These are phyloP conservation scores for Acomys russatus DNA, from an alignment of 2,797 vertebrate genomes.

Conservation along the genomic window DNA sequence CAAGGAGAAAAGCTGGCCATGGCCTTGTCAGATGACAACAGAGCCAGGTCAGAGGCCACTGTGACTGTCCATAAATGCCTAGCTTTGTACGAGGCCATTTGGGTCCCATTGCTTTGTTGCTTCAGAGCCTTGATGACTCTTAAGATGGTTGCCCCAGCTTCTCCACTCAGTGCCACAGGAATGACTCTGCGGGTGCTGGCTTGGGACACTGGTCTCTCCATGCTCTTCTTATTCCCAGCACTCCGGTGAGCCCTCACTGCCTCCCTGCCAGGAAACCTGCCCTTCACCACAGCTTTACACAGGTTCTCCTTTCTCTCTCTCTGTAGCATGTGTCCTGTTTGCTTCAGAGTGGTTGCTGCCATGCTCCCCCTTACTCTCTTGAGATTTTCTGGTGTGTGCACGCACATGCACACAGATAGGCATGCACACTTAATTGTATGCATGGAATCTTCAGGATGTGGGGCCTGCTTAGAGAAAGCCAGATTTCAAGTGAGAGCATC, in stretches of 20 bases:
- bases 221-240: too few relatives aligned
- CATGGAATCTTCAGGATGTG: not conserved
- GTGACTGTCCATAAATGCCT: not conserved
- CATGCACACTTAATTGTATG: too few relatives aligned
- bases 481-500: not conserved
- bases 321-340: not conserved
- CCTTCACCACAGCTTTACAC: too few relatives aligned
- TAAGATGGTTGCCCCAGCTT: not conserved
- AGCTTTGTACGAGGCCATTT: not conserved
- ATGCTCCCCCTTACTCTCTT: too few relatives aligned
- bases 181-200: rapidly evolving
- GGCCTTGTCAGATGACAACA: not conserved
- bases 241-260: not conserved
- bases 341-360: not conserved
- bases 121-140: not conserved
- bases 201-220: rapidly evolving
- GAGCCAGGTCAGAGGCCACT: not conserved
- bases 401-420: too few relatives aligned
- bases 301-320: not conserved
- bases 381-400: not conserved
- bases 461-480: not conserved
- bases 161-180: rapidly evolving
- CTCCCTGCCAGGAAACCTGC: not conserved
- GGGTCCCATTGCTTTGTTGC: rapidly evolving
- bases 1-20: not conserved